Evolutionary conservation across 2,888 invertebrate genomes (phyloP).

Genomic region (Tipula helvola): DNA sequence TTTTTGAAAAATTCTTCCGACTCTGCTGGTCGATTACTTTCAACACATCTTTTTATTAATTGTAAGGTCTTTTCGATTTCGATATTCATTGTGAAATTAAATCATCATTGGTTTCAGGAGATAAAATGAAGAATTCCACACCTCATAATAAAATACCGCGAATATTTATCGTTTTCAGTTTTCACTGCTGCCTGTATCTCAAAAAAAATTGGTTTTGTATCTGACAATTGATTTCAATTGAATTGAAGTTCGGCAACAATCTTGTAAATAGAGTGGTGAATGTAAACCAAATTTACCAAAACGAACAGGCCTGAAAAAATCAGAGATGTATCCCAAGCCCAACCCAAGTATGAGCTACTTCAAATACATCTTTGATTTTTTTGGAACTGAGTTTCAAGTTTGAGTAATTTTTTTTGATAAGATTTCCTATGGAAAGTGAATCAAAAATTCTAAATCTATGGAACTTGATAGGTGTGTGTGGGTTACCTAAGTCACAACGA

Average conservation of each 20-base stretch:
- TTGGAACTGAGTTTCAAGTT: no score
- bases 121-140: not conserved
- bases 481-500: no score
- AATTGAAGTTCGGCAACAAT: not conserved
- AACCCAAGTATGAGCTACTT: no score
- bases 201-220: not conserved
- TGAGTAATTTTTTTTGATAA: no score
- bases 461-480: no score
- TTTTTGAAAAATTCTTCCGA: constrained; percentile 19
- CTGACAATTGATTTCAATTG: not conserved
- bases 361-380: no score
- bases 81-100: not conserved
- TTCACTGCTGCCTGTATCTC: not conserved
- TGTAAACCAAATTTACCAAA: no score
- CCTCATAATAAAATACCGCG: not conserved
- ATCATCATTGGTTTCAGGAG: not conserved
- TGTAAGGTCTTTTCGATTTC: not conserved
- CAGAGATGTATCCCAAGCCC: no score
- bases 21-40: constrained; percentile 17
- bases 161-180: not conserved
- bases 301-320: no score
- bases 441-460: no score
- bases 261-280: not conserved
- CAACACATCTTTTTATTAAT: constrained; percentile 16
- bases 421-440: no score